A percentile compares a stretch with the other conserved stretches of the same genome.
Evolutionary conservation across 2,888 invertebrate genomes (phyloP).

Genomic region (Geophilus truncorum): DNA sequence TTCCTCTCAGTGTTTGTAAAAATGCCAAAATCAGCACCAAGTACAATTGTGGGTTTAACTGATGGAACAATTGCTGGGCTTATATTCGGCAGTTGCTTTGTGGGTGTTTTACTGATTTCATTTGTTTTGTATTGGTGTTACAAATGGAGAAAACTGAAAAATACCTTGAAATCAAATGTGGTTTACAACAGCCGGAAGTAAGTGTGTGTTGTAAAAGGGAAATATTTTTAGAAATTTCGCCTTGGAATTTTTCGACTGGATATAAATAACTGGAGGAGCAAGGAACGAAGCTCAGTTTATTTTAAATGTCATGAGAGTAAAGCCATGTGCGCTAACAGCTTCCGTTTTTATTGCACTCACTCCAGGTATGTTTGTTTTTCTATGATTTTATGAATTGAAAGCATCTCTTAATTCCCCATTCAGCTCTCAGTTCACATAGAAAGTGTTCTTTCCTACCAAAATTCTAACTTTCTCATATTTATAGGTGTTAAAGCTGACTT

Average conservation of each 20-base stretch:
- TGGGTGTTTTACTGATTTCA: not conserved
- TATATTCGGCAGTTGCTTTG: not conserved
- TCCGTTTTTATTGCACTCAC: not conserved
- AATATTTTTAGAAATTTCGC: not conserved
- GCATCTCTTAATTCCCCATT: not conserved
- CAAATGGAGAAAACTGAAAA: not conserved
- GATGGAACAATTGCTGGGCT: not conserved
- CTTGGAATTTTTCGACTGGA: not conserved
- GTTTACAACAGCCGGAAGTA: not conserved
- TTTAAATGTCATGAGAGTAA: conserved; percentile 3
- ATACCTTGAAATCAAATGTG: not conserved
- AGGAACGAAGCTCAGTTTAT: not conserved
- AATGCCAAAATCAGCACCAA: not conserved
- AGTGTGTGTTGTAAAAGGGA: not conserved
- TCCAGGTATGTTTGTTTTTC: not conserved
- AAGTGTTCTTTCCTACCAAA: not conserved
- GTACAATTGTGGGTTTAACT: not conserved
- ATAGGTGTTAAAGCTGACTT: not conserved
- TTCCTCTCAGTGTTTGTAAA: too few species aligned
- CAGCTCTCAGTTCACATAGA: not conserved
- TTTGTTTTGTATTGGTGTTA: not conserved
- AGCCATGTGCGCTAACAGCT: not conserved
- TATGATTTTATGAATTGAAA: not conserved
- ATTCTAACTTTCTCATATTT: not conserved
- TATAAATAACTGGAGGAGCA: not conserved